Conservation (phyloP, 2,888 invertebrate species). For the Drosophila neonasuta region DNA sequence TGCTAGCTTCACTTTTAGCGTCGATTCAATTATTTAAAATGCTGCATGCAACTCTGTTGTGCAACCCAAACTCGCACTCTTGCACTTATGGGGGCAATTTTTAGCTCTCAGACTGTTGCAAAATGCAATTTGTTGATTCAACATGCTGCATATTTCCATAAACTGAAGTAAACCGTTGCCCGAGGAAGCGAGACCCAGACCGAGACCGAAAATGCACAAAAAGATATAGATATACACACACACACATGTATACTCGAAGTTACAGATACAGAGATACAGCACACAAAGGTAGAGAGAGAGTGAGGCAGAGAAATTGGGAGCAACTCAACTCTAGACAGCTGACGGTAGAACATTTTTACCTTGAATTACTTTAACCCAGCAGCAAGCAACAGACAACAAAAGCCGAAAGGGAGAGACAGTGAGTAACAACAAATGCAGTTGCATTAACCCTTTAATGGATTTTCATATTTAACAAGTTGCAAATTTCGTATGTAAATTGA, state of each 20-base stretch:
- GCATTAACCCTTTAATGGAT: slow-evolving; percentile 48
- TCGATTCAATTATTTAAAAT: slow-evolving; percentile 69
- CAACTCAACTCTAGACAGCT: slow-evolving; percentile 12
- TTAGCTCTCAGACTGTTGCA: slow-evolving; percentile 1
- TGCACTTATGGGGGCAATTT: background rate
- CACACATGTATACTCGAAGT: background rate
- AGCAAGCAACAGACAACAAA: slow-evolving; percentile 5
- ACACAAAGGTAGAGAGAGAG: background rate
- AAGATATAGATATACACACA: background rate
- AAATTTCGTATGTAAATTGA: slow-evolving; percentile 41
- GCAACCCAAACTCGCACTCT: slow-evolving; percentile 26
- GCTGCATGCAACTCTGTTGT: slow-evolving; percentile 52
- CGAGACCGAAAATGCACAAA: background rate
- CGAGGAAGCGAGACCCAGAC: slow-evolving; percentile 12
- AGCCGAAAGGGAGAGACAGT: too few relatives aligned
- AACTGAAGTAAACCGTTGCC: slow-evolving; percentile 31
- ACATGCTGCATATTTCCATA: slow-evolving; percentile 53
- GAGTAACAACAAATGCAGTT: slow-evolving; percentile 4
- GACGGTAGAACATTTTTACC: slow-evolving; percentile 41
- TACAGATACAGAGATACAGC: background rate
- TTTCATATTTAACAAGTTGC: slow-evolving; percentile 35
- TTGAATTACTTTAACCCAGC: slow-evolving; percentile 51
- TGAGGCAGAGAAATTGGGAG: slow-evolving; percentile 10
- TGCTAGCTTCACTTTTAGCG: slow-evolving; percentile 41
- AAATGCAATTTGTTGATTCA: slow-evolving; percentile 66